Percentiles rank a stretch among this genome's conserved stretches.
Conservation (phyloP, 2,113 vertebrate genomes). For the Ascaphus truei region DNA sequence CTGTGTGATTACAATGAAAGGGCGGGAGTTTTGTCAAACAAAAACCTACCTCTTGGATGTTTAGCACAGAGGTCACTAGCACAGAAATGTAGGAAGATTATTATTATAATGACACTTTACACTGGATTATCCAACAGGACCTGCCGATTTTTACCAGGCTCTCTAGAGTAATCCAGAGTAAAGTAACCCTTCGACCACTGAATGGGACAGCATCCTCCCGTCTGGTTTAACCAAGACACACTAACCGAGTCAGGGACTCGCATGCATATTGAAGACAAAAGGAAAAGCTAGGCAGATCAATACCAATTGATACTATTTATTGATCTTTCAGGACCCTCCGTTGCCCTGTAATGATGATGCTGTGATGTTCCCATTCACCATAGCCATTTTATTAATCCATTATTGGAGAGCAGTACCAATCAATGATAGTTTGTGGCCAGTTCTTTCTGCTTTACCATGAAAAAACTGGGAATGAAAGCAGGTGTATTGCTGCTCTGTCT, state of each 20-base stretch:
- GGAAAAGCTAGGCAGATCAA: not conserved
- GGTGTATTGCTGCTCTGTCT: too few relatives aligned
- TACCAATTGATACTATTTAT: conserved; percentile 7
- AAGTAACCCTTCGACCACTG: too few relatives aligned
- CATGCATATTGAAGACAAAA: not conserved
- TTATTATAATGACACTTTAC: not conserved
- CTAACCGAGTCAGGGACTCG: not conserved
- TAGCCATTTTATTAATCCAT: not conserved
- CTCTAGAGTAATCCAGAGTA: too few relatives aligned
- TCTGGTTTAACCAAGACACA: not conserved
- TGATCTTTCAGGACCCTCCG: not conserved
- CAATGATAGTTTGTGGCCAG: too few relatives aligned
- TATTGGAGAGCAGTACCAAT: not conserved
- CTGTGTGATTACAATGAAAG: too few relatives aligned
- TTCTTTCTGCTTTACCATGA: too few relatives aligned
- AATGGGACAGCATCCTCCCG: too few relatives aligned
- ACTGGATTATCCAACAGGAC: not conserved
- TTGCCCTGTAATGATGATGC: not conserved
- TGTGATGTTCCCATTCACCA: not conserved
- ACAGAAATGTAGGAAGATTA: too few relatives aligned
- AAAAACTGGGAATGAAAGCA: too few relatives aligned
- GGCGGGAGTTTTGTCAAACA: too few relatives aligned
- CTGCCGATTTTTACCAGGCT: not conserved
- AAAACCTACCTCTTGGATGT: too few relatives aligned
- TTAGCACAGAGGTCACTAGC: too few relatives aligned